phyloP scores from a whole-genome alignment of 2,113 vertebrate species.

The Muscicapa adusta region DNA sequence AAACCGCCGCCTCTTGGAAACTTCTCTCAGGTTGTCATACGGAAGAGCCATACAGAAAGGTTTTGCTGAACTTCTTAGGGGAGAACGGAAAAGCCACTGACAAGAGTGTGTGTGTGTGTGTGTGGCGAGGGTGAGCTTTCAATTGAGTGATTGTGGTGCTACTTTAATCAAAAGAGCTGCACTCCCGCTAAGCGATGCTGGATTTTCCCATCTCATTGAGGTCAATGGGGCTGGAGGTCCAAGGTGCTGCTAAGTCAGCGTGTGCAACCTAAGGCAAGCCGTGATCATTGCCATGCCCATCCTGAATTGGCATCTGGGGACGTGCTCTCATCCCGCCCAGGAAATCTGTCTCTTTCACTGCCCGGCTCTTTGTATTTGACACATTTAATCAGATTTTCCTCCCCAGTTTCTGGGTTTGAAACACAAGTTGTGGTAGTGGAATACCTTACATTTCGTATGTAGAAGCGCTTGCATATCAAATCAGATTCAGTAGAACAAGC shows the following conservation, averaged over 20 bases:
- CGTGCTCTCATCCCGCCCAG: neutral
- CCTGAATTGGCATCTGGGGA: neutral
- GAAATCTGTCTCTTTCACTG: neutral
- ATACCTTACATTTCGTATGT: neutral
- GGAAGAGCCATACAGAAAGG: neutral
- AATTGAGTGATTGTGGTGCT: neutral
- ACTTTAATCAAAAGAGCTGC: neutral
- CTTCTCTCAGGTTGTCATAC: fast-evolving
- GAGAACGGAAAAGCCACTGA: neutral
- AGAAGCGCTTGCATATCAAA: neutral
- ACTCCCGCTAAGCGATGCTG: fast-evolving
- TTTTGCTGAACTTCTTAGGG: neutral
- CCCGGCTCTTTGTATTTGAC: neutral
- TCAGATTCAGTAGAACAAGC: neutral
- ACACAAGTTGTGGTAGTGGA: neutral
- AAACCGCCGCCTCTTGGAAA: neutral
- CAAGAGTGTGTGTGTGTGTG: fast-evolving
- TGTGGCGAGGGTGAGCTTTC: neutral
- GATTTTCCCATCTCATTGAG: neutral
- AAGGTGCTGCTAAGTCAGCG: fast-evolving
- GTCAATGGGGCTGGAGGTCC: neutral
- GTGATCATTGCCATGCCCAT: fast-evolving
- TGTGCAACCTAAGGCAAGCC: fast-evolving
- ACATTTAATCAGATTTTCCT: neutral
- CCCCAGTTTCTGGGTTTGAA: neutral